Conservation (phyloP, 2,797 vertebrate genomes). For the Holocentrus rufus region DNA sequence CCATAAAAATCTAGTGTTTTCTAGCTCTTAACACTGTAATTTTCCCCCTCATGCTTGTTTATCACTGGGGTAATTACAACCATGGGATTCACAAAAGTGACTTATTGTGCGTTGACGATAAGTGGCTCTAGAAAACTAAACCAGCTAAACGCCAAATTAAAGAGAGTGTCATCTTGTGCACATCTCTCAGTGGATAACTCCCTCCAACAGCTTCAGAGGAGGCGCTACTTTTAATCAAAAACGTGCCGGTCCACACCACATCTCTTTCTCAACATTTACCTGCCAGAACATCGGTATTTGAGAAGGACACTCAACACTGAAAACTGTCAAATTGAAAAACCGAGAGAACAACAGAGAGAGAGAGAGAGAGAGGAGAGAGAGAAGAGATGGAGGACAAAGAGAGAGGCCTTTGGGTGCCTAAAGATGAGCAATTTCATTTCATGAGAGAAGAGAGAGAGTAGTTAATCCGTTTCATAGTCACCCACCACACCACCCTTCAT, state of each 20-base stretch:
- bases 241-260: slow-evolving; percentile 17
- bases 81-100: slow-evolving; percentile 30
- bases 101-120: slow-evolving; percentile 15
- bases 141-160: slow-evolving; percentile 42
- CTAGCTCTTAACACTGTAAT: slow-evolving; percentile 10
- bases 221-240: slow-evolving; percentile 7
- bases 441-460: slow-evolving; percentile 50
- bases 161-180: slow-evolving; percentile 30
- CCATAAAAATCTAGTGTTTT: slow-evolving; percentile 14
- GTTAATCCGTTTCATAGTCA: slow-evolving; percentile 77
- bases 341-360: not conserved
- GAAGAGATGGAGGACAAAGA: slow-evolving; percentile 34
- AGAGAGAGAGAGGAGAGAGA: not conserved
- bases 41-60: slow-evolving; percentile 36
- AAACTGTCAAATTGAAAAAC: slow-evolving; percentile 2
- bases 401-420: slow-evolving; percentile 5
- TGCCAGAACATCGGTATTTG: slow-evolving; percentile 24
- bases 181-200: slow-evolving; percentile 34
- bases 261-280: slow-evolving; percentile 27
- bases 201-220: slow-evolving; percentile 5
- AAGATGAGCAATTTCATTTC: slow-evolving; percentile 68
- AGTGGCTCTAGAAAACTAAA: slow-evolving; percentile 39
- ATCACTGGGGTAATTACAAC: slow-evolving; percentile 26
- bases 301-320: slow-evolving; percentile 14
- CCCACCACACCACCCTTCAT: slow-evolving; percentile 66